These are phyloP conservation scores for Galendromus occidentalis DNA, from an alignment of 1,140 invertebrate species.

Conservation along the genomic window DNA sequence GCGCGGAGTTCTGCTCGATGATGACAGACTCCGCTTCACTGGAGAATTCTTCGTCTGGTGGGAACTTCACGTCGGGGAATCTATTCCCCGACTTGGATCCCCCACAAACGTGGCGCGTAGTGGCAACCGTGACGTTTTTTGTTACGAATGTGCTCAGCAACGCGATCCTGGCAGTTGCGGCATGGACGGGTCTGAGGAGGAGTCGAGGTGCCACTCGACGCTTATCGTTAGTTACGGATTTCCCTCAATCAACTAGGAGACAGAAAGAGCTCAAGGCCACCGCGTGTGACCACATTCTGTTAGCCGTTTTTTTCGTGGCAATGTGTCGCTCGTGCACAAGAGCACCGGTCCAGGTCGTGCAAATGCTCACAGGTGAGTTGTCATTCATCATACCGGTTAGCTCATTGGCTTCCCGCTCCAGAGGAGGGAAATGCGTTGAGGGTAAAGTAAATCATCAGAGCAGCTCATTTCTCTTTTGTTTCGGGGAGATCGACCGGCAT, in stretches of 20 bases:
- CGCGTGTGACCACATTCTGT: constrained; percentile 8
- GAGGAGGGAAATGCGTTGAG: too few relatives aligned
- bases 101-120: background rate
- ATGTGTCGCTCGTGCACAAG: constrained; percentile 1
- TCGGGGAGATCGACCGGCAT: too few relatives aligned
- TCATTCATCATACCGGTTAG: too few relatives aligned
- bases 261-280: background rate
- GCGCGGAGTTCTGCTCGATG: too few relatives aligned
- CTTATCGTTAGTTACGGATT: background rate
- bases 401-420: too few relatives aligned
- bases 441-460: too few relatives aligned
- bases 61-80: background rate
- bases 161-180: background rate
- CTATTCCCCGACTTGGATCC: background rate
- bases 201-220: background rate
- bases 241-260: background rate
- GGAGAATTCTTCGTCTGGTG: too few relatives aligned
- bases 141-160: background rate
- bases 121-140: background rate
- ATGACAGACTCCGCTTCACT: too few relatives aligned
- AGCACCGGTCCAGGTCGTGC: background rate
- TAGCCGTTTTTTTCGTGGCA: background rate
- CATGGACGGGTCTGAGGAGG: background rate
- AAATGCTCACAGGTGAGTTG: background rate
- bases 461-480: too few relatives aligned